Percentiles rank a stretch among this genome's conserved stretches.
phyloP scores from a whole-genome alignment of 2,113 vertebrate species.

The Gila orcuttii region DNA sequence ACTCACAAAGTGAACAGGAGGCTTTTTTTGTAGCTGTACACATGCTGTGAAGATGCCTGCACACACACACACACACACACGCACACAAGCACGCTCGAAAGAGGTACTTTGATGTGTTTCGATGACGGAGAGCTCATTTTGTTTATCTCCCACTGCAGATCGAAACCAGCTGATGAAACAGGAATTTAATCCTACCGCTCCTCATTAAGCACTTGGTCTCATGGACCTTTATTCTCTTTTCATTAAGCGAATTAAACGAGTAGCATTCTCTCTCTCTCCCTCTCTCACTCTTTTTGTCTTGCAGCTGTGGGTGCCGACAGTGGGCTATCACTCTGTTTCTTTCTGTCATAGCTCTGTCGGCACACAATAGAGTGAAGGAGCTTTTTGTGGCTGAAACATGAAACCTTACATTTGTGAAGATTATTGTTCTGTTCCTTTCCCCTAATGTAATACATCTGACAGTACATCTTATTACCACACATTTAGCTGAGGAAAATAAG shows the following conservation, averaged over 20 bases:
- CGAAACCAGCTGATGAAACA: conserved; percentile 56
- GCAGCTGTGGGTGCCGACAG: conserved; percentile 43
- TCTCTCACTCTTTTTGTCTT: conserved; percentile 30
- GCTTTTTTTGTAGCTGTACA: conserved; percentile 39
- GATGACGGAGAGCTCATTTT: conserved; percentile 49
- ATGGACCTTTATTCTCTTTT: conserved; percentile 59
- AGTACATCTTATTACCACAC: conserved; percentile 42
- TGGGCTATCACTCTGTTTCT: conserved; percentile 53
- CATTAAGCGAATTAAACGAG: conserved; percentile 57
- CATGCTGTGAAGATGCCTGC: conserved; percentile 37
- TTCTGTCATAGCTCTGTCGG: conserved; percentile 46
- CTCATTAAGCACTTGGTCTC: conserved; percentile 55
- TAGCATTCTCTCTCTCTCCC: conserved; percentile 22
- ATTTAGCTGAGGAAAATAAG: conserved; percentile 24
- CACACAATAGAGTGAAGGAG: conserved; percentile 50
- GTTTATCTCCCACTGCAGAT: conserved; percentile 54
- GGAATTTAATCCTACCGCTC: conserved; percentile 56
- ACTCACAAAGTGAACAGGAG: conserved; percentile 6
- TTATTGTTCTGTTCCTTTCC: conserved; percentile 26
- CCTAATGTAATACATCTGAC: conserved; percentile 20
- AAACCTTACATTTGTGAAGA: conserved; percentile 52
- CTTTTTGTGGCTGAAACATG: conserved; percentile 50
- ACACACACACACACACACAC: conserved; percentile 6
- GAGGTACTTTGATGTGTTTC: conserved; percentile 54
- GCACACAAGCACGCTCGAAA: conserved; percentile 7